Evolutionary conservation across 2,888 invertebrate genomes (phyloP).

Genomic region (Eupithecia dodoneata): DNA sequence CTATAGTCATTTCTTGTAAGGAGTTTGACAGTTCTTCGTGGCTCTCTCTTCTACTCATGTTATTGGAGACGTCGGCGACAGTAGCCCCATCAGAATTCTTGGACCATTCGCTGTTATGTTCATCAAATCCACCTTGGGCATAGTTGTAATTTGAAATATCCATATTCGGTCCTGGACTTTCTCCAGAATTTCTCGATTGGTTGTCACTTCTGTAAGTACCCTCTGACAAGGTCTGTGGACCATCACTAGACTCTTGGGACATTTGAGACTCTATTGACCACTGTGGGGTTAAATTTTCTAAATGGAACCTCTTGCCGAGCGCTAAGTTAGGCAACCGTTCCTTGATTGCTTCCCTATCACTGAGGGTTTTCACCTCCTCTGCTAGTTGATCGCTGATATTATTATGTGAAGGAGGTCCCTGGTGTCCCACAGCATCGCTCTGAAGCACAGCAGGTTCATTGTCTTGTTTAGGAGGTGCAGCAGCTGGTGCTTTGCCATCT

Average conservation of each 20-base stretch:
- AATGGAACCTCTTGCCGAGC: slow-evolving; percentile 71
- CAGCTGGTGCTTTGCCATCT: slow-evolving; percentile 49
- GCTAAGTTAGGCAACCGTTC: slow-evolving; percentile 77
- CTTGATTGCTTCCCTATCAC: slow-evolving; percentile 71
- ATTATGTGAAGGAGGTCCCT: slow-evolving; percentile 43
- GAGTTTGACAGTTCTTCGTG: slow-evolving; percentile 67
- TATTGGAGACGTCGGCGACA: slow-evolving; percentile 52
- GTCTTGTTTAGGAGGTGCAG: slow-evolving; percentile 46
- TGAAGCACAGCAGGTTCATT: slow-evolving; percentile 45
- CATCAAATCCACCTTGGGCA: slow-evolving; percentile 63
- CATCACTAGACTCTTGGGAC: slow-evolving; percentile 87
- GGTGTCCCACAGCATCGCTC: slow-evolving; percentile 51
- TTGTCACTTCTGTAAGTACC: slow-evolving; percentile 85
- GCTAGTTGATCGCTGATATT: slow-evolving; percentile 46
- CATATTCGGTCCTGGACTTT: slow-evolving; percentile 71
- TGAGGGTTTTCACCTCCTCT: slow-evolving; percentile 68
- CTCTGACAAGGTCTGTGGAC: slow-evolving; percentile 84
- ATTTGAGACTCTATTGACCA: slow-evolving; percentile 88
- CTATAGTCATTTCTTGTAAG: slow-evolving; percentile 70
- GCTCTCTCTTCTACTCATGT: slow-evolving; percentile 57
- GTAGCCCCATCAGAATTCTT: slow-evolving; percentile 60
- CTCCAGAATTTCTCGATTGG: slow-evolving; percentile 80
- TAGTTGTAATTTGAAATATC: slow-evolving; percentile 76
- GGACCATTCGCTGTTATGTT: slow-evolving; percentile 67
- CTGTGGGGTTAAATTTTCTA: slow-evolving; percentile 82